Evolutionary conservation across 2,113 vertebrate genomes (phyloP), one percentile per base, ranked within the genome.

Genomic region (Melanotaenia duboulayi): DNA sequence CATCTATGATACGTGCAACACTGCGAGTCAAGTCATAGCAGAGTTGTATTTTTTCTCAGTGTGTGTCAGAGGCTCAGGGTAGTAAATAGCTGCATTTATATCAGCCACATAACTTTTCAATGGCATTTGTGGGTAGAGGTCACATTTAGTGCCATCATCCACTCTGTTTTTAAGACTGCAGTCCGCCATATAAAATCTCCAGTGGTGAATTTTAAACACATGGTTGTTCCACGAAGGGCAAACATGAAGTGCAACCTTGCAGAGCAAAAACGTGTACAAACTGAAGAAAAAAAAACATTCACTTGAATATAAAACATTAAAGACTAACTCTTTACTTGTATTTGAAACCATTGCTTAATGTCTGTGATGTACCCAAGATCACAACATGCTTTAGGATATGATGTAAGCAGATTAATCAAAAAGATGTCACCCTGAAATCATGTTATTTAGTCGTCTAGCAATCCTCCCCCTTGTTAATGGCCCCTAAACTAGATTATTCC

Each of bases 61-160:
- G 7, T 11, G 17, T n/a, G 37, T 6, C 16, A 40, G 23, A 71
- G 49, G 23, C 59, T 71, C 46, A 74, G 20, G 22, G 55, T 52
- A 56, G 69, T 54, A 85, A 89, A 85, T 71, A 64, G 59, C 42
- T 52, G 22, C 16, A 4, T 74, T 85, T 90, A 62, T 75, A 24
- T 74, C 22, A 55, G 69, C 50, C 70, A 20, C 83, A 66, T 84
- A 82, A 87, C 72, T 73, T 81, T 65, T 78, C 28, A 17, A 50
- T 61, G 48, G n/a, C 75, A 51, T 87, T 42, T 68, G 25, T 23
- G 28, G 71, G 23, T 40, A 80, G 75, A 35, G 63, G 78, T 77
- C 82, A 83, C 64, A 69, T 85, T 48, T 66, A 16, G 42, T 32
- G 19, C 44, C 80, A 68, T 24, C 52, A 48, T 49, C 63, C 66